phyloP scores from a whole-genome alignment of 2,888 invertebrate species.

The Xanthorhoe spadicearia region DNA sequence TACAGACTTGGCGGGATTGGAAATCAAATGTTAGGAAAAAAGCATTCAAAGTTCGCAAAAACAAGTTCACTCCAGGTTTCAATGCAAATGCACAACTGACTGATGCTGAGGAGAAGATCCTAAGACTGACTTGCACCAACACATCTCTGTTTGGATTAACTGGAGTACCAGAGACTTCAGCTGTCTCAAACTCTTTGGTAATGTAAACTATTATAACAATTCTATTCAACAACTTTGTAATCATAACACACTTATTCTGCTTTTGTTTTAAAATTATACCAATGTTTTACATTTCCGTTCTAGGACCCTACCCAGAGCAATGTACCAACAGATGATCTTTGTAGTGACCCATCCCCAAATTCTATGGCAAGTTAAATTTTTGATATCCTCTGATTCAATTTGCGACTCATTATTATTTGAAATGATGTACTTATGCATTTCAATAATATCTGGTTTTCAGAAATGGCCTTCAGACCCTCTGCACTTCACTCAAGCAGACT shows the following conservation, averaged over 20 bases:
- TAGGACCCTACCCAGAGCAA: constrained; percentile 27
- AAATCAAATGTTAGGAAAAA: constrained; percentile 72
- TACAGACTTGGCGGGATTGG: constrained; percentile 70
- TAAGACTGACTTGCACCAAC: constrained; percentile 64
- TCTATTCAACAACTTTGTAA: background rate
- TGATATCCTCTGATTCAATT: no score
- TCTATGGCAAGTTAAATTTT: constrained; percentile 7
- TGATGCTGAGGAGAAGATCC: constrained; percentile 65
- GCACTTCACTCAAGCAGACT: constrained; percentile 56
- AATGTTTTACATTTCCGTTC: constrained; percentile 6
- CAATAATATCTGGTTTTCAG: constrained; percentile 42
- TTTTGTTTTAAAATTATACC: no score
- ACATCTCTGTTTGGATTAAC: constrained; percentile 64
- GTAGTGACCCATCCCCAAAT: constrained; percentile 16
- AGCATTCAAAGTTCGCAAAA: constrained; percentile 68
- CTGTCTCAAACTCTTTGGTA: constrained; percentile 55
- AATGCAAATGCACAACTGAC: constrained; percentile 61
- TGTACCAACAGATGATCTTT: constrained; percentile 15
- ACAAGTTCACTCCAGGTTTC: constrained; percentile 63
- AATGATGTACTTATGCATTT: no score
- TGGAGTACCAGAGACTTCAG: constrained; percentile 66
- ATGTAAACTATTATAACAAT: background rate
- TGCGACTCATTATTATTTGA: no score
- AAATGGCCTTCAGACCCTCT: constrained; percentile 64
- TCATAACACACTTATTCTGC: no score